Evolutionary conservation across 1,140 invertebrate genomes (phyloP), one percentile per base, ranked within the genome.

Genomic region (Liolophura sinensis): DNA sequence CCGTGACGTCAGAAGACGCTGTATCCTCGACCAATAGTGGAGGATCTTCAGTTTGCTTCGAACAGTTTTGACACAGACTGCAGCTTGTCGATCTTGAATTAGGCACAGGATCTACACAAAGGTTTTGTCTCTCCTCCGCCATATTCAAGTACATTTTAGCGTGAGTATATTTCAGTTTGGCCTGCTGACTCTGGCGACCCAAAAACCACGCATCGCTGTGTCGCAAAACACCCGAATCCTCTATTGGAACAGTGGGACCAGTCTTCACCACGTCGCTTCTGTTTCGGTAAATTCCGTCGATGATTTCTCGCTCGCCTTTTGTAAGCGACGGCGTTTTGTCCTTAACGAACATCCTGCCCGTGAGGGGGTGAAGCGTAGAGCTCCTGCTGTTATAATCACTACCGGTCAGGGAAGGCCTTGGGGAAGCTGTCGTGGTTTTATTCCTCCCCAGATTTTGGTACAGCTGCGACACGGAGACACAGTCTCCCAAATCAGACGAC

Each of bases 281-380:
- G 62, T 81, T 81, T 63, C 69, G 74, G 68, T 72, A 79, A 40
- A 81, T 81, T 16, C 79, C 79, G 27, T 75, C 70, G 40, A 81
- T 81, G 31, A 81, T 81, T 63, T 81, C 79, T 40, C 72, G 65
- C 64, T 81, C 79, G 3, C 79, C 79, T 65, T 77, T 77, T n/a
- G 79, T 81, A 18, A 81, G 65, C n/a, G 67, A 68, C 9, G 72
- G 73, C 7, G 31, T 60, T 58, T 81, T 79, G 63, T 79, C 76
- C 25, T 75, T 56, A 4, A 77, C 25, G 55, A 81, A 79, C 78
- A 79, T 79, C 61, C 79, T 61, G 1, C 78, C 76, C 0, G 76
- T 73, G 64, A 64, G 76, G 0, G 71, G 16, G 24, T 64, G 57
- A 49, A 55, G 11, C 59, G 55, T 48, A 55, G 65, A 22, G 1